Evolutionary conservation across 2,113 vertebrate species (phyloP).

Genomic region (Origma solitaria): DNA sequence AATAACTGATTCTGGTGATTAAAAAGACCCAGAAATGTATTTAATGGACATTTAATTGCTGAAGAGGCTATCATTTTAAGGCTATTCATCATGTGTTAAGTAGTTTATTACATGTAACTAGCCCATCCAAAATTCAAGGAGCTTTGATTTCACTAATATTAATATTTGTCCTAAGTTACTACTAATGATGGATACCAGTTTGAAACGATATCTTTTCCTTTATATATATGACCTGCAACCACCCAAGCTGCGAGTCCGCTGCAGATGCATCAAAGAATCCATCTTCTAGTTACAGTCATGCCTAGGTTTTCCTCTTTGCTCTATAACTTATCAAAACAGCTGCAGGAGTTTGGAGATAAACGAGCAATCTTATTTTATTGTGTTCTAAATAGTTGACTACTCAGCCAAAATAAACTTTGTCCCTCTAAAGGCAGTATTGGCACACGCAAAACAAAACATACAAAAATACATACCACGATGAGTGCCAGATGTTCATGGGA

Average conservation of each 20-base stretch:
- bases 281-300: not conserved
- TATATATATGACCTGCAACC: conserved; percentile 22
- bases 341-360: not conserved
- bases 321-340: conserved; percentile 23
- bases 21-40: not conserved
- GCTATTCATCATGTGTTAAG: conserved; percentile 31
- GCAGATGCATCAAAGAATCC: conserved; percentile 5
- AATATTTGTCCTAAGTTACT: conserved; percentile 52
- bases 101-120: conserved; percentile 33
- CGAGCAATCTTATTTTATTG: not conserved
- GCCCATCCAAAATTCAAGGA: conserved; percentile 39
- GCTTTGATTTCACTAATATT: conserved; percentile 59
- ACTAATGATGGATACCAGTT: conserved; percentile 43
- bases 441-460: conserved; percentile 39
- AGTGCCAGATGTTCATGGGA: conserved; percentile 48
- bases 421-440: conserved; percentile 28
- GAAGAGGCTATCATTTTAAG: conserved; percentile 6
- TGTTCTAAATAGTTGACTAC: conserved; percentile 32
- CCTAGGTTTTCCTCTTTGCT: not conserved
- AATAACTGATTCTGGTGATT: not conserved
- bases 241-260: not conserved
- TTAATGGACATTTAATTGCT: not conserved
- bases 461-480: conserved; percentile 47
- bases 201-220: conserved; percentile 24
- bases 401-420: conserved; percentile 49